Evolutionary conservation across 2,888 invertebrate species (phyloP).

Genomic region (Limulus polyphemus): DNA sequence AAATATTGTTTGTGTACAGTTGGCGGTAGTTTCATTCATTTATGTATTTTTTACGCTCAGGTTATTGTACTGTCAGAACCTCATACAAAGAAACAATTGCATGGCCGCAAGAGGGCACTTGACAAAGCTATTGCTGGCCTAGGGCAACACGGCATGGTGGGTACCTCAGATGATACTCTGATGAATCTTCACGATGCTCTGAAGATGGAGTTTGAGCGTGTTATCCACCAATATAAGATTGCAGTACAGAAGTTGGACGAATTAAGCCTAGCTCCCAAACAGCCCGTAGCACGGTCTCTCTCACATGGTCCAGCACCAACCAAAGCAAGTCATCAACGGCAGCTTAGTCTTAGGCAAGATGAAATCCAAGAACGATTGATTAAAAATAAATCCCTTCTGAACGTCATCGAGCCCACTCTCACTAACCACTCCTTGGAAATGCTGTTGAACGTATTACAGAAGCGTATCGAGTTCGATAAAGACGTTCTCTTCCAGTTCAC

Average conservation of each 20-base stretch:
- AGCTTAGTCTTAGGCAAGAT: conserved; percentile 64
- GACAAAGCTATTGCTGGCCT: conserved; percentile 79
- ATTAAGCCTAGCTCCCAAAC: conserved; percentile 34
- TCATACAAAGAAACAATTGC: conserved; percentile 49
- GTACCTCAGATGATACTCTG: conserved; percentile 42
- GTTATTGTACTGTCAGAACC: conserved; percentile 44
- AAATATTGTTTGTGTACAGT: neutral
- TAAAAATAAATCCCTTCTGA: conserved; percentile 77
- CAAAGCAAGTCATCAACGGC: conserved; percentile 74
- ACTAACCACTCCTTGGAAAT: conserved; percentile 69
- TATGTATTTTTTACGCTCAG: conserved; percentile 25
- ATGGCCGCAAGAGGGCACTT: conserved; percentile 54
- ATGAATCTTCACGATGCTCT: conserved; percentile 70
- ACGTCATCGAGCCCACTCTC: conserved; percentile 52
- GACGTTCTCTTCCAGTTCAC: conserved; percentile 57
- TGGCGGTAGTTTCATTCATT: neutral
- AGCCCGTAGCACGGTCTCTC: conserved; percentile 29
- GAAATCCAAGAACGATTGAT: conserved; percentile 82
- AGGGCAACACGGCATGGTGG: conserved; percentile 65
- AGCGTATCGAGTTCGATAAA: conserved; percentile 79
- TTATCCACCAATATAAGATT: conserved; percentile 71
- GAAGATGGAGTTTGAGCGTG: conserved; percentile 63
- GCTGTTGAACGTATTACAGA: conserved; percentile 53
- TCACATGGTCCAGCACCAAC: conserved; percentile 54
- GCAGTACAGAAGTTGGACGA: conserved; percentile 71